Evolutionary conservation across 35 echinoderm and acorn worm species (phyloP).

Genomic region (Apostichopus parvimensis): DNA sequence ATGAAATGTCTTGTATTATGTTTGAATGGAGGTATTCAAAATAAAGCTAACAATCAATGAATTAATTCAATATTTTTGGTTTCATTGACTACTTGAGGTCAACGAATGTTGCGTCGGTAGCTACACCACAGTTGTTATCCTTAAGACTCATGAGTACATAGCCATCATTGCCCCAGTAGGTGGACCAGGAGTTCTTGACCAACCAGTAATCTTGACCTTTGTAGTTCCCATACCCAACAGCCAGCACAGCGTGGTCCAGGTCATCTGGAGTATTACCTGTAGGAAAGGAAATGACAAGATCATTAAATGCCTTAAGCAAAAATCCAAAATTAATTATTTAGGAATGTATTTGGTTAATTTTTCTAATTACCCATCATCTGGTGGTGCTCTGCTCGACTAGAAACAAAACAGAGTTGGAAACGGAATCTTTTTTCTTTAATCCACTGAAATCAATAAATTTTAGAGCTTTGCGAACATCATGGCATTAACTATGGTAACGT

Average conservation of each 20-base stretch:
- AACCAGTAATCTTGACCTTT: constrained; percentile 78
- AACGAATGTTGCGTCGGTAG: constrained; percentile 73
- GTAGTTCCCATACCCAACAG: constrained; percentile 74
- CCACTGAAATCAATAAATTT: no score
- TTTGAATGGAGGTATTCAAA: background rate
- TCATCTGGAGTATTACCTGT: constrained; percentile 77
- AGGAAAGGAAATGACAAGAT: background rate
- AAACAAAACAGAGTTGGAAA: no score
- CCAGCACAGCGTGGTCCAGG: constrained; percentile 85
- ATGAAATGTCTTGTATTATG: no score
- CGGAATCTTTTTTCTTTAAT: no score
- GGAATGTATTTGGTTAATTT: no score
- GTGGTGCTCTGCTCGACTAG: no score
- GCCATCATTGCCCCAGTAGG: constrained; percentile 97
- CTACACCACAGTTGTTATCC: constrained; percentile 93
- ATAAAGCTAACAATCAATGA: background rate
- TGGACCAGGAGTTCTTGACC: constrained; percentile 93
- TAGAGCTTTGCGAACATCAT: no score
- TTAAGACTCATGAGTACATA: constrained; percentile 83
- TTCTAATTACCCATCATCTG: no score
- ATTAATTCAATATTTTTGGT: background rate
- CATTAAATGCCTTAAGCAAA: no score
- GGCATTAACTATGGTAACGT: no score
- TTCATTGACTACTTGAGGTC: constrained; percentile 39
- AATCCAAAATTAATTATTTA: no score